A percentile compares a stretch with the other conserved stretches of the same genome.
These are phyloP conservation scores for Sarcophaga carnaria DNA, from an alignment of 2,888 invertebrate genomes.

Conservation along the genomic window DNA sequence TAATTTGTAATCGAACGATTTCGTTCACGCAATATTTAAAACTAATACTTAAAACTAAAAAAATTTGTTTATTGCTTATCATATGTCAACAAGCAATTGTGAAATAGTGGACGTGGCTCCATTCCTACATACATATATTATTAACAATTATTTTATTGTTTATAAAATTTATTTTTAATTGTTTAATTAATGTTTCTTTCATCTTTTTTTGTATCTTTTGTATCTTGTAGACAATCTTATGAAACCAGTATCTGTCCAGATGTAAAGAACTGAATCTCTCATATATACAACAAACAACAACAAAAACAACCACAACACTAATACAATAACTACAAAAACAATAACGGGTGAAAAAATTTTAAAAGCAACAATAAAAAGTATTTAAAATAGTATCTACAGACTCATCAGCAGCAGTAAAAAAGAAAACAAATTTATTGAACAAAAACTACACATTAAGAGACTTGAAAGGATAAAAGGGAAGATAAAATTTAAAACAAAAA, in stretches of 20 bases:
- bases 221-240: constrained; percentile 75
- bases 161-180: neutral
- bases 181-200: neutral
- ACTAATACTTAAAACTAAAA: too few species aligned
- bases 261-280: constrained; percentile 50
- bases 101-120: too few species aligned
- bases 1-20: too few species aligned
- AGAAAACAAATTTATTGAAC: too few species aligned
- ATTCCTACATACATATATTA: neutral
- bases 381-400: too few species aligned
- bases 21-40: too few species aligned
- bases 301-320: neutral
- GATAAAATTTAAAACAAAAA: neutral
- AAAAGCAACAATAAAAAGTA: neutral
- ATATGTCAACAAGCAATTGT: too few species aligned
- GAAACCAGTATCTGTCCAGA: constrained; percentile 73
- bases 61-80: too few species aligned
- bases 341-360: constrained; percentile 5
- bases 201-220: constrained; percentile 12
- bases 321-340: neutral
- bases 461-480: too few species aligned
- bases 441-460: too few species aligned
- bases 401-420: too few species aligned
- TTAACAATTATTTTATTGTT: neutral
- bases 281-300: constrained; percentile 17